Evolutionary conservation across 2,888 invertebrate species (phyloP).

Genomic region (Sphinx pinastri): DNA sequence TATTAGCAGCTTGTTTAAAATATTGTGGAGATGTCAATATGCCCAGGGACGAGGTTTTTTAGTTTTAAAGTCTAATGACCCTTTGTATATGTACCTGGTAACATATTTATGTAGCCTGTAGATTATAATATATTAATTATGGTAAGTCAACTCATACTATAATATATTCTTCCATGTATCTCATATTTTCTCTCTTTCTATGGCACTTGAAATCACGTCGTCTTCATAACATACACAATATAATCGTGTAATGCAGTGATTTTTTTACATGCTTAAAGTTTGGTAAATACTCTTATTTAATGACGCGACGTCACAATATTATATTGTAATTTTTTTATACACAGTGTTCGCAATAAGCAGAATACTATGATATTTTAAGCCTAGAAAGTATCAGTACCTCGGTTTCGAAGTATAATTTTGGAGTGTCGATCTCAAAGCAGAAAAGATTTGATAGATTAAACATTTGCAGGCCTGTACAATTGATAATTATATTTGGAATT

Average conservation of each 20-base stretch:
- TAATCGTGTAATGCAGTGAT: neutral
- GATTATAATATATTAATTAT: neutral
- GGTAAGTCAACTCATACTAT: neutral
- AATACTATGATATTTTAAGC: neutral
- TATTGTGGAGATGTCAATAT: neutral
- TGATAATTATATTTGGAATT: too few species aligned
- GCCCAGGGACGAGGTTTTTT: neutral
- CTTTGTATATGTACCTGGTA: constrained; percentile 20
- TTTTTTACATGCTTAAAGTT: neutral
- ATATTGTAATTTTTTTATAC: neutral
- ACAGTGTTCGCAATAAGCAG: neutral
- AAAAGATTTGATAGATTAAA: too few species aligned
- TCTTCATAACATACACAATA: neutral
- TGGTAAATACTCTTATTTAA: constrained; percentile 3
- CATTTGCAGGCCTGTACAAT: too few species aligned
- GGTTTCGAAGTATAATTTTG: neutral
- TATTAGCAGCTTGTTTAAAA: too few species aligned
- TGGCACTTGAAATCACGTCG: neutral
- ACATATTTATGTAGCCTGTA: neutral
- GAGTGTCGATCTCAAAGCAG: too few species aligned
- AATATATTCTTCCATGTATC: neutral
- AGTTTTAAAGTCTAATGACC: constrained; percentile 4
- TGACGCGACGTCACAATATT: neutral
- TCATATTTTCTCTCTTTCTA: neutral
- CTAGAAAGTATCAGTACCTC: neutral